Evolutionary conservation across 2,888 invertebrate genomes (phyloP).

Genomic region (Bellardia bayeri): DNA sequence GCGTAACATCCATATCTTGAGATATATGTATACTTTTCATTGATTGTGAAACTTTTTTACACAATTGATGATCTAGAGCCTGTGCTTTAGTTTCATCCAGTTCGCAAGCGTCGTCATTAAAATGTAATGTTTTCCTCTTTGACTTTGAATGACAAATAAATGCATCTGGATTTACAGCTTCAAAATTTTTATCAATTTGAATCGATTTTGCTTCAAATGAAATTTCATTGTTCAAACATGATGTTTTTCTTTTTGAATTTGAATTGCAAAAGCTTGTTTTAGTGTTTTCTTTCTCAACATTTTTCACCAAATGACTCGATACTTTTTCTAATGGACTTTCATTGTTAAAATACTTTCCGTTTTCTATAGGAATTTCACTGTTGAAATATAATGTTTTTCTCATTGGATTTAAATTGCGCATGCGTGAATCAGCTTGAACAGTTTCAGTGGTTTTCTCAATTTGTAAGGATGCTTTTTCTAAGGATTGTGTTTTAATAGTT

Average conservation of each 20-base stretch:
- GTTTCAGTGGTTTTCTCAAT: not conserved
- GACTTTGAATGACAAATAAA: not conserved
- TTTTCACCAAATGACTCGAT: not conserved
- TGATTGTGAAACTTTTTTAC: not conserved
- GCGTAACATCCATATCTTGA: not conserved
- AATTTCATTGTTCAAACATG: constrained; percentile 12
- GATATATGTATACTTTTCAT: constrained; percentile 8
- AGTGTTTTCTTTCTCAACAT: not conserved
- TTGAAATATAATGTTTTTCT: not conserved
- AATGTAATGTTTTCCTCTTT: not conserved
- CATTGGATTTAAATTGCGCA: not conserved
- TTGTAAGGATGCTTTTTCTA: not conserved
- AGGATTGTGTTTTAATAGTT: not conserved
- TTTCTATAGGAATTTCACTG: not conserved
- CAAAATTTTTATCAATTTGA: not conserved
- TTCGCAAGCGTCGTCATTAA: not conserved
- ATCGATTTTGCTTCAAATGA: not conserved
- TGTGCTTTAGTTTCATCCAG: not conserved
- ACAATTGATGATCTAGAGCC: not conserved
- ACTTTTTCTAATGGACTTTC: not conserved
- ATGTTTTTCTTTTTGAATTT: constrained; percentile 1
- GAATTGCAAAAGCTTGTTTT: not conserved
- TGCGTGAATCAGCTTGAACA: not conserved
- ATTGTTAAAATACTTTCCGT: constrained; percentile 6
- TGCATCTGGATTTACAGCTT: not conserved